Evolutionary conservation across 2,888 invertebrate genomes (phyloP).

Genomic region (Hydrotaea diabolus): DNA sequence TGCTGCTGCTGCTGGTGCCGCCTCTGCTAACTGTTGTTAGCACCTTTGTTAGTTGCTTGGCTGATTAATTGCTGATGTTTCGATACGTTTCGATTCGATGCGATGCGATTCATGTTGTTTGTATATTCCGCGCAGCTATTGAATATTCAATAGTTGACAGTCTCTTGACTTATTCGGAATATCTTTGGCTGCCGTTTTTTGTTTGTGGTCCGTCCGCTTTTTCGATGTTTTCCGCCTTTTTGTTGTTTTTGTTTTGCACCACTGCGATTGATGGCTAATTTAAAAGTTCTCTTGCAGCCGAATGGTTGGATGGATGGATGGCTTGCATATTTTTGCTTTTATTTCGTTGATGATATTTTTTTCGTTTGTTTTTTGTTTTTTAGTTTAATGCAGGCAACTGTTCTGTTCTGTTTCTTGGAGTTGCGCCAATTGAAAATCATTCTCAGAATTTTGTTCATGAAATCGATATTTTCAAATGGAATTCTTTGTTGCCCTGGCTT

Average conservation of each 20-base stretch:
- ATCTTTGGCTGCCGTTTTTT: not conserved
- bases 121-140: conserved; percentile 42
- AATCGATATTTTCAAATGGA: too few species aligned
- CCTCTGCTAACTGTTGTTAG: conserved; percentile 32
- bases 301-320: too few species aligned
- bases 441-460: not conserved
- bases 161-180: conserved; percentile 10
- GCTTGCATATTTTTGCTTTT: not conserved
- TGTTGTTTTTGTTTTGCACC: too few species aligned
- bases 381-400: too few species aligned
- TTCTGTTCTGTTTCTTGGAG: conserved; percentile 15
- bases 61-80: conserved; percentile 60
- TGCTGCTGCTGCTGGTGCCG: not conserved
- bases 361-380: not conserved
- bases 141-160: conserved; percentile 64
- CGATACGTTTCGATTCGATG: conserved; percentile 29
- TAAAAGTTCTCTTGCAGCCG: not conserved
- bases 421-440: conserved; percentile 4
- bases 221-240: not conserved
- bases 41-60: conserved; percentile 46
- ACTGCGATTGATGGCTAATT: not conserved
- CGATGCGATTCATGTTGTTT: conserved; percentile 30
- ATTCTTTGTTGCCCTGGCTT: not conserved
- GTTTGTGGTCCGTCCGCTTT: not conserved
- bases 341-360: not conserved